A percentile compares a stretch with the other conserved stretches of the same genome.
phyloP scores from a whole-genome alignment of 2,888 invertebrate species.

The Chorisops tibialis region DNA sequence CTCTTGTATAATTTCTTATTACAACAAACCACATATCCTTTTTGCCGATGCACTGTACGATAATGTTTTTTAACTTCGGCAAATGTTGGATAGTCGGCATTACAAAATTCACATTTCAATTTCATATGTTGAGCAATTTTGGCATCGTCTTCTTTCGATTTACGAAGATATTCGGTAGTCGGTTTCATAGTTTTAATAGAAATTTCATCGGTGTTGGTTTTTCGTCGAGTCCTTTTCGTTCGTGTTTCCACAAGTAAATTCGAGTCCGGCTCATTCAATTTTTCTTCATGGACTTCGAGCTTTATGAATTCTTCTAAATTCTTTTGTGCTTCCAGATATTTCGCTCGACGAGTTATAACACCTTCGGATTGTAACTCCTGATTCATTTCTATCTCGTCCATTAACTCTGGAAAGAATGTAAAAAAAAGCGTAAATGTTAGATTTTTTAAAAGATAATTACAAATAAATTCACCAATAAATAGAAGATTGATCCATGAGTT shows the following conservation, averaged over 20 bases:
- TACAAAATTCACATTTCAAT: slow-evolving; percentile 46
- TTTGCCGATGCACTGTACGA: slow-evolving; percentile 42
- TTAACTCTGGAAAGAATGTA: too few relatives aligned
- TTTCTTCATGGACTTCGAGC: neutral
- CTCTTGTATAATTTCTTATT: slow-evolving; percentile 48
- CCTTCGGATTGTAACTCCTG: neutral
- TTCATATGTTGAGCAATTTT: slow-evolving; percentile 47
- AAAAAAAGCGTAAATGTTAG: too few relatives aligned
- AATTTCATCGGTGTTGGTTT: neutral
- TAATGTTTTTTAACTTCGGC: slow-evolving; percentile 46
- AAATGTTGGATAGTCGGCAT: slow-evolving; percentile 41
- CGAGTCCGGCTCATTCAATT: neutral
- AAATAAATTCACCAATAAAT: too few relatives aligned
- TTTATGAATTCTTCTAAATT: slow-evolving; percentile 18
- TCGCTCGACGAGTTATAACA: neutral
- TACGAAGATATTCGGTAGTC: slow-evolving; percentile 21
- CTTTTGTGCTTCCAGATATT: slow-evolving; percentile 14
- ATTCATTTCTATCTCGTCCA: neutral
- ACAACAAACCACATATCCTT: slow-evolving; percentile 47
- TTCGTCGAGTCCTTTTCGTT: neutral
- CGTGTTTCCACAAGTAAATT: neutral
- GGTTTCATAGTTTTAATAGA: neutral
- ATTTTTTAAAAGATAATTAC: too few relatives aligned
- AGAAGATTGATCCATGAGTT: too few relatives aligned
- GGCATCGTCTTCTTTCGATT: slow-evolving; percentile 43